Percentiles rank a stretch among this genome's conserved stretches.
These are phyloP conservation scores for Ranitomeya imitator DNA, from an alignment of 2,113 vertebrate genomes.

Conservation along the genomic window DNA sequence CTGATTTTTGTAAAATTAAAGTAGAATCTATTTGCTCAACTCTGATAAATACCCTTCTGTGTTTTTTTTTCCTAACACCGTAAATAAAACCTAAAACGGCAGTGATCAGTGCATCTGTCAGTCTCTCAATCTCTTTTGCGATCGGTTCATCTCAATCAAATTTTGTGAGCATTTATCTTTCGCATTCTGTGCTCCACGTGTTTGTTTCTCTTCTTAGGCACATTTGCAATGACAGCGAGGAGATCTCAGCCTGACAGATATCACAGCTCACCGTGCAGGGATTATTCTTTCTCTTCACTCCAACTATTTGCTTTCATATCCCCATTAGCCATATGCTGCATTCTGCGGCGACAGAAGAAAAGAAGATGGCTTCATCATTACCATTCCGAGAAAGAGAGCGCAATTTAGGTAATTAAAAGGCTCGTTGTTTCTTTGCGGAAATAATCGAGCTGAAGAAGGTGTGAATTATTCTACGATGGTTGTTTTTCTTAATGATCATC, in stretches of 20 bases:
- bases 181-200: neutral
- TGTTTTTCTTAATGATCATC: slow-evolving; percentile 42
- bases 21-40: no score
- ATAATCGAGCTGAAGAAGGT: slow-evolving; percentile 38
- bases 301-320: slow-evolving; percentile 55
- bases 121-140: neutral
- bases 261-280: slow-evolving; percentile 18
- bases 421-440: slow-evolving; percentile 54
- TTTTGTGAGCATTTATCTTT: slow-evolving; percentile 19
- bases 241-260: slow-evolving; percentile 52
- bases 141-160: slow-evolving; percentile 32
- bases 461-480: slow-evolving; percentile 41
- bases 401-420: slow-evolving; percentile 56
- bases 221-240: slow-evolving; percentile 41
- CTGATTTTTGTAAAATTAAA: no score
- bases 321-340: slow-evolving; percentile 53
- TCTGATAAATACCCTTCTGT: neutral
- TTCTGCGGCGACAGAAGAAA: slow-evolving; percentile 46
- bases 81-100: neutral
- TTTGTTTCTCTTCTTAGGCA: slow-evolving; percentile 30
- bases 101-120: neutral
- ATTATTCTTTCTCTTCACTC: slow-evolving; percentile 43
- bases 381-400: slow-evolving; percentile 37
- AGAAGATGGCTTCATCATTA: slow-evolving; percentile 49
- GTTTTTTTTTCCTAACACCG: neutral